phyloP scores from a whole-genome alignment of 2,113 vertebrate genomes.

The Pelmatolapia mariae region DNA sequence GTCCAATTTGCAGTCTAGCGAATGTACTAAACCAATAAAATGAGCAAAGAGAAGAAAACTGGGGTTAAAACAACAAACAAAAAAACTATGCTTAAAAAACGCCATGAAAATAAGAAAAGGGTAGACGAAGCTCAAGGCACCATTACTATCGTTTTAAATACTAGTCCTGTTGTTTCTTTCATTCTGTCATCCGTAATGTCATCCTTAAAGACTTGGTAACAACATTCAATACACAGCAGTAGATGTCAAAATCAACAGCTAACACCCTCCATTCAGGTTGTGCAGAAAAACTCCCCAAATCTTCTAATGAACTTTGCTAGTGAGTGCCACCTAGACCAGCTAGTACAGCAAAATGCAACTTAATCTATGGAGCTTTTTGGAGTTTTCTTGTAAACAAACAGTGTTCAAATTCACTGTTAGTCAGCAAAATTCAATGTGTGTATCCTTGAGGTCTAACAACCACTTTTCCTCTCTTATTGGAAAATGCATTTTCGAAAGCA shows the following conservation, averaged over 20 bases:
- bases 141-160: neutral
- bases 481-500: neutral
- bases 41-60: neutral
- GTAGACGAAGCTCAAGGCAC: fast-evolving
- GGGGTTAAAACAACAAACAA: neutral
- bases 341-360: neutral
- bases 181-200: neutral
- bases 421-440: neutral
- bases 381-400: neutral
- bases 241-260: neutral
- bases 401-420: neutral
- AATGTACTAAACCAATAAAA: neutral
- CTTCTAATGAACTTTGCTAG: neutral
- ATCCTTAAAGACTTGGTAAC: neutral
- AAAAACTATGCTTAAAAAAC: neutral
- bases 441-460: neutral
- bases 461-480: neutral
- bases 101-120: neutral
- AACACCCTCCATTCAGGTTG: neutral
- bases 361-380: neutral
- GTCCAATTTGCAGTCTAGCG: neutral
- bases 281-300: neutral
- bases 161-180: neutral
- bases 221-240: neutral
- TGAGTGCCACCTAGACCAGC: neutral